phyloP scores from a whole-genome alignment of 2,113 vertebrate genomes.

The Entosphenus tridentatus region DNA sequence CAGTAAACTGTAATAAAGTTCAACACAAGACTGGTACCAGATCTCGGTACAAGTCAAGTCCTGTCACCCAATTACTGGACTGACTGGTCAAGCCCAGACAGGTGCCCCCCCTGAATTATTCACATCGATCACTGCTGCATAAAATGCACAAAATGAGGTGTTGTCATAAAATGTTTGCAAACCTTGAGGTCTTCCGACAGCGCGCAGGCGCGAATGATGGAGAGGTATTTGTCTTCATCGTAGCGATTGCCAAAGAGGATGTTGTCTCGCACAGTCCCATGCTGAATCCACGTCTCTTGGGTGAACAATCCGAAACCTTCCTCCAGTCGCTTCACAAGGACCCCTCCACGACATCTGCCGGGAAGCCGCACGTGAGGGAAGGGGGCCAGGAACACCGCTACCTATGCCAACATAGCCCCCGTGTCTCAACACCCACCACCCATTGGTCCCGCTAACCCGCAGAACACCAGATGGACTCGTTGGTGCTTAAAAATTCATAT shows the following conservation, averaged over 20 bases:
- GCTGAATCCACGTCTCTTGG: slow-evolving; percentile 92
- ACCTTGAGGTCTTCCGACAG: slow-evolving; percentile 60
- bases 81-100: too few species aligned
- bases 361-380: not conserved
- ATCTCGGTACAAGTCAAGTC: too few species aligned
- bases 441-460: too few species aligned
- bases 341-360: slow-evolving; percentile 33
- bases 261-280: slow-evolving; percentile 66
- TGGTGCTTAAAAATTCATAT: too few species aligned
- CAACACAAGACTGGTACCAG: too few species aligned
- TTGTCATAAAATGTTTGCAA: not conserved
- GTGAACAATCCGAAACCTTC: slow-evolving; percentile 51
- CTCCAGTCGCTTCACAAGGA: slow-evolving; percentile 37
- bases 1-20: too few species aligned
- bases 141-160: too few species aligned
- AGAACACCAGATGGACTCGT: too few species aligned
- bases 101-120: too few species aligned
- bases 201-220: slow-evolving; percentile 64
- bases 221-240: slow-evolving; percentile 34
- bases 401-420: not conserved
- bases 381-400: not conserved
- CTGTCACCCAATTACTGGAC: too few species aligned
- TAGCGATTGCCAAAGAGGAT: slow-evolving; percentile 68
- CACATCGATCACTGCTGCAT: too few species aligned
- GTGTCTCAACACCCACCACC: not conserved